Evolutionary conservation across 2,888 invertebrate species (phyloP), one percentile per base, ranked within the genome.

Genomic region (Drosophila mimica): DNA sequence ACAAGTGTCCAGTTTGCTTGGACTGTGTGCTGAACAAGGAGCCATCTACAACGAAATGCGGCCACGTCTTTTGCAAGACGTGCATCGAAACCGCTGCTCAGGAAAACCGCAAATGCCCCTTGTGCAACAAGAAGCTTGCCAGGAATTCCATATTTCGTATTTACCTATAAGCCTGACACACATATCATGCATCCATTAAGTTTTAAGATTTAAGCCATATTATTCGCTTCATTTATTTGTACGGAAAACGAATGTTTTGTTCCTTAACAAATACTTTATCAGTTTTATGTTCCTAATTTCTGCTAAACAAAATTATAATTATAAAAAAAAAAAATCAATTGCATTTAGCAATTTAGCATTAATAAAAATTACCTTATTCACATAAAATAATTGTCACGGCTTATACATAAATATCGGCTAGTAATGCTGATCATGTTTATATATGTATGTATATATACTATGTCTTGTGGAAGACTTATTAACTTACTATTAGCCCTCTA

Each of bases 1-100:
- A 86, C 64, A 90, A 80, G 46, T 92, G 91, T 40, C 86, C 91
- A 0, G 83, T 92, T 13, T 92, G 91, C 34, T 72, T 92, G 68
- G 92, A 92, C 0, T 36, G 57, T 0, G 87, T 76, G 1, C 62
- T 73, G 0, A 59, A 49, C 0, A 84, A 79, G 0, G 70, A 83
- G 5, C 92, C 91, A 0, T 82, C 80, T 5, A 71, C 89, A 0
- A 92, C 91, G 6, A 72, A 79, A 33, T 92, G 91, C 59, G 91
- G 91, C 0, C 91, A 91, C 54, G 78, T 91, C 1, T 91, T 88
- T 48, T 91, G 91, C 30, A 74, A 81, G 2, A 13, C 0, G 0
- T 91, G 91, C 61, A 89, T 91, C 7, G 51, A 64, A 15, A 5
- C 67, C 13, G 83, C 83, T 4, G 43, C 85, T 7, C 65, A 58